phyloP scores from a whole-genome alignment of 2,113 vertebrate genomes.

The Mystacornis crossleyi region DNA sequence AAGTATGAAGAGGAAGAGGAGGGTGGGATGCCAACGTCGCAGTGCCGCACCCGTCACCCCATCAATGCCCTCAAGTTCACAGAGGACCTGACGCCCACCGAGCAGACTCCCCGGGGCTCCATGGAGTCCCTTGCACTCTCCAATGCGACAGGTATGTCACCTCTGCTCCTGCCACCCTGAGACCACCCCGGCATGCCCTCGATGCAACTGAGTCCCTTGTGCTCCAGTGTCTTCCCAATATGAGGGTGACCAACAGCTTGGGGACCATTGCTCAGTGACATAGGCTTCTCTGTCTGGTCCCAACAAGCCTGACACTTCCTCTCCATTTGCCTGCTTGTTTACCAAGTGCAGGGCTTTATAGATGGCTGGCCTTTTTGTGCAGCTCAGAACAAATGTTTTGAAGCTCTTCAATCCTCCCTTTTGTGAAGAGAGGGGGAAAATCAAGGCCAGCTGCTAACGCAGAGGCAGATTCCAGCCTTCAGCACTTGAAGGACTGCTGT shows the following conservation, averaged over 20 bases:
- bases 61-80: slow-evolving; percentile 91
- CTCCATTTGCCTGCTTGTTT: neutral
- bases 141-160: slow-evolving; percentile 86
- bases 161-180: neutral
- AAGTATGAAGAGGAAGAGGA: slow-evolving; percentile 90
- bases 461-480: slow-evolving; percentile 1
- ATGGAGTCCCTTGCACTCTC: slow-evolving; percentile 94
- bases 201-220: accelerated
- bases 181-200: accelerated
- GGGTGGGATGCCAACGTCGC: slow-evolving; percentile 71
- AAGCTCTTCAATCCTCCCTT: slow-evolving; percentile 16
- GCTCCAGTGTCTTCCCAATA: accelerated
- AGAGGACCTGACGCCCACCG: slow-evolving; percentile 88
- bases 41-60: slow-evolving; percentile 90
- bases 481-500: neutral
- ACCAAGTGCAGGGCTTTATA: neutral
- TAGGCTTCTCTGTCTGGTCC: neutral
- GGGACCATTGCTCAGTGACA: accelerated
- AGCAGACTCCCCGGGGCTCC: slow-evolving; percentile 92
- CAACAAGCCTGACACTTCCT: neutral
- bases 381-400: slow-evolving; percentile 20
- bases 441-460: neutral
- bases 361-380: neutral
- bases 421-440: neutral
- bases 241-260: neutral